Conservation (phyloP, 1,140 invertebrate species). For the Branchinecta lindahli region DNA sequence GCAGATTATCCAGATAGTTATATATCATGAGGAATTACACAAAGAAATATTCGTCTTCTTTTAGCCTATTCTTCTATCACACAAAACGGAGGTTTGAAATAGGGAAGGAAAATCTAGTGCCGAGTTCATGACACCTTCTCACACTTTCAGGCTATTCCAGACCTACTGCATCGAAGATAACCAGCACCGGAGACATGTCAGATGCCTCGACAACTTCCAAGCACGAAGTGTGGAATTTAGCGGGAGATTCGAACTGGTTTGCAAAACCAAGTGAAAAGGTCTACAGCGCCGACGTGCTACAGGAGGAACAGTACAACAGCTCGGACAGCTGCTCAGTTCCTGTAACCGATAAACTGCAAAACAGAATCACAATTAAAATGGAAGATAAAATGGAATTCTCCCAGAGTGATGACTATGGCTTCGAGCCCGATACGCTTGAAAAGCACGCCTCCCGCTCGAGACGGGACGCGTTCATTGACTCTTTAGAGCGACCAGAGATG, state of each 20-base stretch:
- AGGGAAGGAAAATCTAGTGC: too few relatives aligned
- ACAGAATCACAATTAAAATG: not conserved
- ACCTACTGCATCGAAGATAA: too few relatives aligned
- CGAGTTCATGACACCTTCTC: too few relatives aligned
- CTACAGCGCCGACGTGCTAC: not conserved
- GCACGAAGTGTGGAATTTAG: not conserved
- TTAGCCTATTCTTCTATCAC: too few relatives aligned
- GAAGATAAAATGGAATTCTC: not conserved
- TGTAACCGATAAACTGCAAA: too few relatives aligned
- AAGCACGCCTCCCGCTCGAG: not conserved
- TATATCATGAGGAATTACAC: too few relatives aligned
- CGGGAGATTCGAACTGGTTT: constrained; percentile 2
- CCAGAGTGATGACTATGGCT: not conserved
- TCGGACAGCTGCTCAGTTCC: not conserved
- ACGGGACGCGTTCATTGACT: not conserved
- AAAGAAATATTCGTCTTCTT: too few relatives aligned
- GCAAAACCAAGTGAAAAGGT: not conserved
- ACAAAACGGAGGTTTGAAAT: too few relatives aligned
- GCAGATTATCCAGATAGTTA: too few relatives aligned
- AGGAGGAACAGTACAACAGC: not conserved
- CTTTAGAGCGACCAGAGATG: not conserved
- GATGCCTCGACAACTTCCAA: not conserved
- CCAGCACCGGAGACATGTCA: not conserved
- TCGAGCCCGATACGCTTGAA: not conserved
- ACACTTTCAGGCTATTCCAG: too few relatives aligned